Conservation (phyloP, 2,888 invertebrate genomes). For the Harmothoe impar region DNA sequence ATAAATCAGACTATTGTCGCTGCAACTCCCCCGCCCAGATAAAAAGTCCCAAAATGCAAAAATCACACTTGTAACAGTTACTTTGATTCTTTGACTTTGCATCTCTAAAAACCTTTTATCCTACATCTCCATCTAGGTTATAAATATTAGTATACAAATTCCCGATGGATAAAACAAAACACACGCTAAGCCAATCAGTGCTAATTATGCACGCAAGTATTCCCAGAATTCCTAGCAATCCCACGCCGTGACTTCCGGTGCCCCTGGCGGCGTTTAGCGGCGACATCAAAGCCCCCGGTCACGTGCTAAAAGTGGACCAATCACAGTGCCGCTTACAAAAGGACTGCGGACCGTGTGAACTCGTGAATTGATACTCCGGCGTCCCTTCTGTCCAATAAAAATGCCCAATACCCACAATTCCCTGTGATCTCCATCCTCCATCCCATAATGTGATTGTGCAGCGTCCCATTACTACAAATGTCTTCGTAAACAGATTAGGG, state of each 20-base stretch:
- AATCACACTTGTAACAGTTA: too few species aligned
- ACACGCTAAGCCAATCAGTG: too few species aligned
- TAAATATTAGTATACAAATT: too few species aligned
- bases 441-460: neutral
- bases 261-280: conserved; percentile 6
- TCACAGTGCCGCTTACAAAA: neutral
- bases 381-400: conserved; percentile 7
- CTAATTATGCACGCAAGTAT: neutral
- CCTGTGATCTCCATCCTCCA: neutral
- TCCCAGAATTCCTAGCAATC: neutral
- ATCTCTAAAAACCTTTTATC: too few species aligned
- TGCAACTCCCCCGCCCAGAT: too few species aligned
- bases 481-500: conserved; percentile 4
- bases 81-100: too few species aligned
- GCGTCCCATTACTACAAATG: neutral
- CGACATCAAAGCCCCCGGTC: neutral
- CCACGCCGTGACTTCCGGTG: neutral
- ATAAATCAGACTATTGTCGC: too few species aligned
- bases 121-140: too few species aligned
- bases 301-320: neutral
- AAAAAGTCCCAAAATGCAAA: too few species aligned
- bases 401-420: neutral
- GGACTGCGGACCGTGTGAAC: neutral
- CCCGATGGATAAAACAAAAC: too few species aligned
- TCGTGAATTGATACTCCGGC: neutral